A percentile compares a stretch with the other conserved stretches of the same genome.
Evolutionary conservation across 2,888 invertebrate species (phyloP).

Genomic region (Masnerella sp.): DNA sequence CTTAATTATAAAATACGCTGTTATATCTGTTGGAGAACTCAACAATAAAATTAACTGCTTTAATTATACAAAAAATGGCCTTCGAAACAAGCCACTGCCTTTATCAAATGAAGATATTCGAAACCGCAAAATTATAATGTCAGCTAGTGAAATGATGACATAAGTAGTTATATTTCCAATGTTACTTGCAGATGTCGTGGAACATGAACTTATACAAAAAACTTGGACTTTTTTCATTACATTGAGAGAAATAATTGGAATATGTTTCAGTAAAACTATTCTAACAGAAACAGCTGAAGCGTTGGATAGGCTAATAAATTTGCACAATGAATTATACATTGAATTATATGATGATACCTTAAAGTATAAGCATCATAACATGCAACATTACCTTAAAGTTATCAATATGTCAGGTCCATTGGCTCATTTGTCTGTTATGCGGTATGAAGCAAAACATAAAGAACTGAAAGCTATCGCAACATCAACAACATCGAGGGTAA

Average conservation of each 20-base stretch:
- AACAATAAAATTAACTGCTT: conserved; percentile 15
- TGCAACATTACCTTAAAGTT: conserved; percentile 7
- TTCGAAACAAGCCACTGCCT: conserved; percentile 22
- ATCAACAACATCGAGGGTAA: conserved; percentile 13
- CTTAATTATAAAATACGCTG: background rate
- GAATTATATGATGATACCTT: conserved; percentile 13
- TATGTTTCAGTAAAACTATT: conserved; percentile 10
- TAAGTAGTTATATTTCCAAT: conserved; percentile 25
- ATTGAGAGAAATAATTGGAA: conserved; percentile 12
- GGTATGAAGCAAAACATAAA: conserved; percentile 31
- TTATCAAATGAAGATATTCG: conserved; percentile 3
- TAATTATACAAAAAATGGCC: conserved; percentile 26
- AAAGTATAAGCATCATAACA: conserved; percentile 32
- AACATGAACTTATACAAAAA: background rate
- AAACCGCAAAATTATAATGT: background rate
- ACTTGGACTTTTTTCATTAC: background rate
- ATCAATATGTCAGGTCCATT: conserved; percentile 18
- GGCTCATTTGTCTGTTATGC: conserved; percentile 5
- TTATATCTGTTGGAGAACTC: background rate
- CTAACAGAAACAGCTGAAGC: no score
- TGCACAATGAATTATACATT: no score
- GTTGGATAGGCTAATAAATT: no score
- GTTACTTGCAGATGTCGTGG: conserved; percentile 9
- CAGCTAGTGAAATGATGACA: conserved; percentile 34
- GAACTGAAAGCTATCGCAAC: conserved; percentile 18